Percentiles rank a stretch among this genome's conserved stretches.
These are phyloP conservation scores for Euphonia xanthogaster DNA, from an alignment of 2,797 vertebrate species.

Conservation along the genomic window DNA sequence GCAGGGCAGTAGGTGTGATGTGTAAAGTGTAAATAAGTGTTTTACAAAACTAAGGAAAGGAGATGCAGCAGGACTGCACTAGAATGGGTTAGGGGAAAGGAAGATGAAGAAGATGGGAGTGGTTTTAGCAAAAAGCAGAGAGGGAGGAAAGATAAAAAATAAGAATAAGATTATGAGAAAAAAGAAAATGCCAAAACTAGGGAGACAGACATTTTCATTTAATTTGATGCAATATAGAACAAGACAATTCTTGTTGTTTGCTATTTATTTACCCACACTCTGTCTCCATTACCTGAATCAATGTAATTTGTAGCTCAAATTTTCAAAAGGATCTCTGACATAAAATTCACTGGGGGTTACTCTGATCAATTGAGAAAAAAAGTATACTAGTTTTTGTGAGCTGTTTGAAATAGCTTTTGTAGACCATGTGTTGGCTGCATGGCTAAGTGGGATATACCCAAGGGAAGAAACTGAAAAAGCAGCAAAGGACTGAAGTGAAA, in stretches of 20 bases:
- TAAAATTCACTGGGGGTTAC: not conserved
- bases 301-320: not conserved
- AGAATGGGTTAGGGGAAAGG: accelerated
- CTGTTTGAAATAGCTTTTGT: not conserved
- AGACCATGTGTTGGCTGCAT: not conserved
- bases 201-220: not conserved
- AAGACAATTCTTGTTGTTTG: not conserved
- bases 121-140: not conserved
- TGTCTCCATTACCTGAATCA: not conserved
- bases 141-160: not conserved
- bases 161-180: not conserved
- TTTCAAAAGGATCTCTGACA: not conserved
- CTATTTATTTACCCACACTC: not conserved
- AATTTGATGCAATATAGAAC: not conserved
- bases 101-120: not conserved
- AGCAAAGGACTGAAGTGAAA: not conserved
- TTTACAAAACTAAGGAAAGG: not conserved
- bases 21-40: not conserved
- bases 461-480: not conserved
- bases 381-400: not conserved
- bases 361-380: not conserved
- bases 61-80: not conserved
- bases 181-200: not conserved
- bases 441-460: not conserved
- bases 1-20: accelerated